These are phyloP conservation scores for Calameuta idolon DNA, from an alignment of 2,888 invertebrate genomes.

Conservation along the genomic window DNA sequence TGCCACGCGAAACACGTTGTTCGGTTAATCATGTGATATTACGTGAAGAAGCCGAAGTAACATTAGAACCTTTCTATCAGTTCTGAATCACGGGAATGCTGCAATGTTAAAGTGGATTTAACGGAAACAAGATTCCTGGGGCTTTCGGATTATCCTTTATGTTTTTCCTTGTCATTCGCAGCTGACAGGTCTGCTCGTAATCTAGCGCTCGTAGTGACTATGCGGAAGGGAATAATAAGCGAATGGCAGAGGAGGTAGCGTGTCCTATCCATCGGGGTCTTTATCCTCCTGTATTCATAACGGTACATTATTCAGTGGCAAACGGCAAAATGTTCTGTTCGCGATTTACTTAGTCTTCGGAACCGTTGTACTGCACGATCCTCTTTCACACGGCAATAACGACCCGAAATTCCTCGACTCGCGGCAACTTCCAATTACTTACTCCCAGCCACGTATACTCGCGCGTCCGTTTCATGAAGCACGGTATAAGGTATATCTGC, in stretches of 20 bases:
- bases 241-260: neutral
- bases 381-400: neutral
- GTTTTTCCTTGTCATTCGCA: neutral
- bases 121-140: neutral
- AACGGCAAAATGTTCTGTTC: neutral
- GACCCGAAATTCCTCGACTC: neutral
- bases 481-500: neutral
- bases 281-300: slow-evolving; percentile 22
- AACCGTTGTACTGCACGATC: neutral
- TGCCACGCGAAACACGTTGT: neutral
- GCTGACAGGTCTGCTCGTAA: slow-evolving; percentile 1
- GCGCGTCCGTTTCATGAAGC: neutral
- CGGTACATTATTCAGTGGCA: slow-evolving; percentile 16
- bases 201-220: neutral
- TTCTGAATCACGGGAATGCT: neutral
- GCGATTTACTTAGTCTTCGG: slow-evolving; percentile 33
- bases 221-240: slow-evolving; percentile 1
- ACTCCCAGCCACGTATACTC: neutral
- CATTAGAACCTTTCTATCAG: neutral
- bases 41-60: neutral
- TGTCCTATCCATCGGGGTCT: slow-evolving; percentile 18
- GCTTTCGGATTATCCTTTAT: neutral
- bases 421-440: neutral
- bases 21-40: neutral
- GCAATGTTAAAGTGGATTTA: neutral